Percentiles rank a stretch among this genome's conserved stretches.
phyloP scores from a whole-genome alignment of 2,113 vertebrate species.

The Stigmatopora nigra region DNA sequence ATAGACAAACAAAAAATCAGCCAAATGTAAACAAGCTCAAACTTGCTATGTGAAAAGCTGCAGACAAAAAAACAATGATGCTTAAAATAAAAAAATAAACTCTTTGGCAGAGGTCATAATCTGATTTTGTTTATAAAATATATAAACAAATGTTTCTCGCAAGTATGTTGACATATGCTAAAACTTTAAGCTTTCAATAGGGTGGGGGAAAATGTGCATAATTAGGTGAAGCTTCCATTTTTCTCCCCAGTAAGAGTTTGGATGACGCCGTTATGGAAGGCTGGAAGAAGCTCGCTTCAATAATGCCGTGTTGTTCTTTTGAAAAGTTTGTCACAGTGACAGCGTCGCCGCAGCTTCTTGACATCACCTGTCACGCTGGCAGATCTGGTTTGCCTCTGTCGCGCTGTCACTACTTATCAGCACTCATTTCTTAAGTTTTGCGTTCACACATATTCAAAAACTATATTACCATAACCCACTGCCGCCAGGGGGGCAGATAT shows the following conservation, averaged over 20 bases:
- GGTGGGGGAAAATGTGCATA: conserved; percentile 48
- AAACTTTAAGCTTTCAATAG: conserved; percentile 62
- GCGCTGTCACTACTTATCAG: conserved; percentile 74
- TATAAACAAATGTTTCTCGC: background rate
- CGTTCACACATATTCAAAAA: conserved; percentile 70
- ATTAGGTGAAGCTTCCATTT: conserved; percentile 63
- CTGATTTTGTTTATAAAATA: background rate
- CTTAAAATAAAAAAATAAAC: background rate
- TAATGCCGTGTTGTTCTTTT: conserved; percentile 64
- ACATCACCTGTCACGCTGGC: conserved; percentile 70
- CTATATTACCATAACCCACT: conserved; percentile 68
- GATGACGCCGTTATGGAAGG: conserved; percentile 58
- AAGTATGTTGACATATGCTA: conserved; percentile 58
- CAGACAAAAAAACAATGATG: background rate
- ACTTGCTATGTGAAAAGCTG: background rate
- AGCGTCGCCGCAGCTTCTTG: conserved; percentile 69
- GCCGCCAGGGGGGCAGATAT: conserved; percentile 65
- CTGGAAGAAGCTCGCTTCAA: conserved; percentile 64
- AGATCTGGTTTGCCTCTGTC: conserved; percentile 71
- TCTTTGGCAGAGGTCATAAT: background rate
- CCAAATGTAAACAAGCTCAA: background rate
- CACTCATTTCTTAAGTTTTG: conserved; percentile 74
- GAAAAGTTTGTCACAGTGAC: conserved; percentile 75
- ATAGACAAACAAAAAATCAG: background rate
- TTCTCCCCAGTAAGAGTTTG: conserved; percentile 49